Conservation (phyloP, 2,797 vertebrate species). For the Pseudochaenichthys georgianus region DNA sequence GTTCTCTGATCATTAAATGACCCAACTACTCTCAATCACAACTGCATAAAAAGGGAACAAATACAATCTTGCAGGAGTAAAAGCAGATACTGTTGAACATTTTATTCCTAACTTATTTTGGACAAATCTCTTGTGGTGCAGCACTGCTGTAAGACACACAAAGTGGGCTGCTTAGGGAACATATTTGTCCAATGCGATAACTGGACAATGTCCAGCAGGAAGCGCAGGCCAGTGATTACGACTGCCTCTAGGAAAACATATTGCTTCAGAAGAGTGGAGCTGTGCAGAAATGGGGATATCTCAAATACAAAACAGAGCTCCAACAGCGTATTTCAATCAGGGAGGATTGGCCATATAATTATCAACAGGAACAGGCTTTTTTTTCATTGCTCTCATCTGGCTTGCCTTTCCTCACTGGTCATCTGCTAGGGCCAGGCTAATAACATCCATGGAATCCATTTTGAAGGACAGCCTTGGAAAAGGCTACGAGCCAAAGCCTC, state of each 20-base stretch:
- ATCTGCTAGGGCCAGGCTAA: slow-evolving; percentile 52
- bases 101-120: slow-evolving; percentile 19
- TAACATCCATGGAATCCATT: slow-evolving; percentile 64
- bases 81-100: slow-evolving; percentile 26
- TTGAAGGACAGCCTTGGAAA: slow-evolving; percentile 58
- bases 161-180: slow-evolving; percentile 15
- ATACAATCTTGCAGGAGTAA: slow-evolving; percentile 7
- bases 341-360: slow-evolving; percentile 40
- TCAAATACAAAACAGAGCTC: slow-evolving; percentile 43
- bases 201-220: slow-evolving; percentile 33
- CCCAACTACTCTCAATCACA: not conserved
- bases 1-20: slow-evolving; percentile 7
- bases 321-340: slow-evolving; percentile 21
- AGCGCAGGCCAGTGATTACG: slow-evolving; percentile 20
- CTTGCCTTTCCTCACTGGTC: slow-evolving; percentile 45
- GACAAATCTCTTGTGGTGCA: slow-evolving; percentile 4
- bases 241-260: slow-evolving; percentile 33
- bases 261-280: slow-evolving; percentile 30
- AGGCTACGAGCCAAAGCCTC: slow-evolving; percentile 60
- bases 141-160: not conserved
- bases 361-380: slow-evolving; percentile 52
- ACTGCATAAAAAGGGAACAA: not conserved
- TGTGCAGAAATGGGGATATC: slow-evolving; percentile 44
- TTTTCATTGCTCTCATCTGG: slow-evolving; percentile 50
- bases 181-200: slow-evolving; percentile 30